Evolutionary conservation across 2,113 vertebrate genomes (phyloP).

Genomic region (Propithecus coquereli): DNA sequence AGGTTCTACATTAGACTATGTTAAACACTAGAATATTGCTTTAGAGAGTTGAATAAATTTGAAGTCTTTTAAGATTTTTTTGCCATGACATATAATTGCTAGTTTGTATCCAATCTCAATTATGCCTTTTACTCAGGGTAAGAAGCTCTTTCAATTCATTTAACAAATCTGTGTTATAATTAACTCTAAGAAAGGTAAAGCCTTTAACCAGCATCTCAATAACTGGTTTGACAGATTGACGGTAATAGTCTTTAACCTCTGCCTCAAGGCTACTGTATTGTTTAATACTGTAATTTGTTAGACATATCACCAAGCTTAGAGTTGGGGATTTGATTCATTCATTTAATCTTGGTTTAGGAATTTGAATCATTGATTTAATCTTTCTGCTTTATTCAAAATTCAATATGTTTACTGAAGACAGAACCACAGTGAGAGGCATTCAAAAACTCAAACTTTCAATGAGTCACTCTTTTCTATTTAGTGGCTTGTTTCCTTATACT

Average conservation of each 20-base stretch:
- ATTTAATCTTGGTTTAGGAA: slow-evolving; percentile 7
- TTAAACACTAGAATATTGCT: background rate
- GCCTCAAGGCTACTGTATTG: background rate
- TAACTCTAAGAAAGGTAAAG: background rate
- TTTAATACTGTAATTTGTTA: slow-evolving; percentile 34
- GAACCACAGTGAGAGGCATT: background rate
- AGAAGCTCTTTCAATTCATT: background rate
- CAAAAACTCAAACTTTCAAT: background rate
- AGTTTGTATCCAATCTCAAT: background rate
- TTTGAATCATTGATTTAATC: background rate
- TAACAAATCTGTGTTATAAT: background rate
- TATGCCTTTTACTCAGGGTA: background rate
- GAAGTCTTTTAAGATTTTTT: background rate
- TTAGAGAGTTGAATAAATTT: background rate
- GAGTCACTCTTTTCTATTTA: background rate
- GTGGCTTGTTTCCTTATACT: background rate
- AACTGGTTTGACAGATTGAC: background rate
- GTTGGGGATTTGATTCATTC: slow-evolving; percentile 16
- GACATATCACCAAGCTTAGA: background rate
- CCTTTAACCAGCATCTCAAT: background rate
- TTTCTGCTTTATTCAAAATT: slow-evolving; percentile 44
- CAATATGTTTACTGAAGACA: background rate
- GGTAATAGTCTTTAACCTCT: background rate
- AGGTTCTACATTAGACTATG: background rate
- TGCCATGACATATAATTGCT: background rate